These are phyloP conservation scores for Verasper variegatus DNA, from an alignment of 2,113 vertebrate genomes.

Conservation along the genomic window DNA sequence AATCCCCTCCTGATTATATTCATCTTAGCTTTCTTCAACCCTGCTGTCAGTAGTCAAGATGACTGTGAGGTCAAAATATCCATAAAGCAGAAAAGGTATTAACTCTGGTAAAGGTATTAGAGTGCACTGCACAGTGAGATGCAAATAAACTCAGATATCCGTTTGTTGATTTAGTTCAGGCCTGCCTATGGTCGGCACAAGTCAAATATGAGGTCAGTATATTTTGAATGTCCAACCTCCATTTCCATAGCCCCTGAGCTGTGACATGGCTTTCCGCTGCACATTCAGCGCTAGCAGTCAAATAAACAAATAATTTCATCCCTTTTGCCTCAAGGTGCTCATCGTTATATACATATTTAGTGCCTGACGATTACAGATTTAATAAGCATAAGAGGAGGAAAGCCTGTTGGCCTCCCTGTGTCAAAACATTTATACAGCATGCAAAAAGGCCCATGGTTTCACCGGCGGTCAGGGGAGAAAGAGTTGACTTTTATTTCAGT, in stretches of 20 bases:
- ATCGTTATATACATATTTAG: slow-evolving; percentile 67
- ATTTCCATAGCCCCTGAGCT: slow-evolving; percentile 63
- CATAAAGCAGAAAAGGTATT: slow-evolving; percentile 15
- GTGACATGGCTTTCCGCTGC: slow-evolving; percentile 50
- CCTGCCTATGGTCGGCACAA: slow-evolving; percentile 72
- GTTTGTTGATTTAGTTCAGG: slow-evolving; percentile 75
- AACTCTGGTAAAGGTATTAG: slow-evolving; percentile 4
- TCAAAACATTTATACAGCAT: slow-evolving; percentile 79
- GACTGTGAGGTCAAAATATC: slow-evolving; percentile 19
- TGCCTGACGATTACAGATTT: slow-evolving; percentile 65
- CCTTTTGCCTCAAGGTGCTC: slow-evolving; percentile 55
- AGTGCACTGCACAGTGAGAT: slow-evolving; percentile 48
- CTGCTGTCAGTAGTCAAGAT: slow-evolving; percentile 20
- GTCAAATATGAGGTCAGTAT: slow-evolving; percentile 78
- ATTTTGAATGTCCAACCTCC: slow-evolving; percentile 75
- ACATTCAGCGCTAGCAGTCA: slow-evolving; percentile 49
- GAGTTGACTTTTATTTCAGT: slow-evolving; percentile 72
- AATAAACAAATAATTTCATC: slow-evolving; percentile 77
- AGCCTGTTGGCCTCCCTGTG: slow-evolving; percentile 55
- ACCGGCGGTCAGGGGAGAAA: slow-evolving; percentile 64
- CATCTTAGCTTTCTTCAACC: slow-evolving; percentile 11
- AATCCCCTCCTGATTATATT: slow-evolving; percentile 50
- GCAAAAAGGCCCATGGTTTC: slow-evolving; percentile 54
- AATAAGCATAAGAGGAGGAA: slow-evolving; percentile 68
- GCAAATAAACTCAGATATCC: slow-evolving; percentile 68